Conservation (phyloP, 2,797 vertebrate genomes). For the Chelmon rostratus region DNA sequence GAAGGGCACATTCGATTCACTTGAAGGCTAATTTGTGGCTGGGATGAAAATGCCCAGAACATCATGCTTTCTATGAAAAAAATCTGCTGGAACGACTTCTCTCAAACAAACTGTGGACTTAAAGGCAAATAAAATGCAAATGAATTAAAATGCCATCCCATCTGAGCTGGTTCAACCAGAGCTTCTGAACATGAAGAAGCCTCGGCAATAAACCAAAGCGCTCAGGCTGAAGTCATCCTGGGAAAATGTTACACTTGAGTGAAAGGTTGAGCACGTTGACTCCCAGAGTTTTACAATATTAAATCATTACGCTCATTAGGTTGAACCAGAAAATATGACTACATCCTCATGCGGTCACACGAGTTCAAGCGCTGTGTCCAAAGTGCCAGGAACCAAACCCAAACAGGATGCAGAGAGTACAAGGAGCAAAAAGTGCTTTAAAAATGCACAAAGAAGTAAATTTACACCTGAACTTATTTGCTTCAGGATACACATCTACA, state of each 20-base stretch:
- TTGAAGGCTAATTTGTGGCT: background rate
- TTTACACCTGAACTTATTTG: background rate
- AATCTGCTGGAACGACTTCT: background rate
- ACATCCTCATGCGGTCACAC: constrained; percentile 7
- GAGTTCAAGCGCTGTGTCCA: background rate
- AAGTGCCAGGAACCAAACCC: background rate
- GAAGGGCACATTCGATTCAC: constrained; percentile 1
- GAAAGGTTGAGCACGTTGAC: constrained; percentile 3
- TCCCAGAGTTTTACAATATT: constrained; percentile 15
- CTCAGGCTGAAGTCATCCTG: constrained; percentile 18
- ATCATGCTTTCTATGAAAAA: constrained; percentile 6
- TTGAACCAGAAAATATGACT: constrained; percentile 36
- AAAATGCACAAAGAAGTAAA: background rate
- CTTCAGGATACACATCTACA: background rate
- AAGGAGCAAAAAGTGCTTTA: background rate
- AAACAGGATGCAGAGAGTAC: background rate
- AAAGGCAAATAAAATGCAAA: background rate
- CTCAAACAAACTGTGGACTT: background rate
- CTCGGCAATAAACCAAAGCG: background rate
- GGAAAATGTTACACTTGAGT: constrained; percentile 14
- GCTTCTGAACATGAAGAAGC: background rate
- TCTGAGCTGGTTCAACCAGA: background rate
- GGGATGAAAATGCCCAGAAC: constrained; percentile 11
- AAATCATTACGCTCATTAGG: constrained; percentile 20
- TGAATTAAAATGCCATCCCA: background rate